Percentiles rank a stretch among this genome's conserved stretches.
These are phyloP conservation scores for Drosophila anomalata DNA, from an alignment of 2,888 invertebrate species.

Conservation along the genomic window DNA sequence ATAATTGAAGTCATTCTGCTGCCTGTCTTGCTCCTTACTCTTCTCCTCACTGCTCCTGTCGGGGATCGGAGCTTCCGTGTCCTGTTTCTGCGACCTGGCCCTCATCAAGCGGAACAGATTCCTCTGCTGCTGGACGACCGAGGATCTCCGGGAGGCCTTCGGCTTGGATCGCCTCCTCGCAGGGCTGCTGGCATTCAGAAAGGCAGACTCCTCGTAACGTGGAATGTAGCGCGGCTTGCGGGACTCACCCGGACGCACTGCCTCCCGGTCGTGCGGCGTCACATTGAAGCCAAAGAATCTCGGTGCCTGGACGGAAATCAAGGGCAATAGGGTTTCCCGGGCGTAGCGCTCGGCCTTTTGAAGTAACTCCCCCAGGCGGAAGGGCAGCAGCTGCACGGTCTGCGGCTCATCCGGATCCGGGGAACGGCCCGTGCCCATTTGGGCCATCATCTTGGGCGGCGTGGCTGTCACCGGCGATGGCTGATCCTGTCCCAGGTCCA, in stretches of 20 bases:
- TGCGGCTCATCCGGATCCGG: constrained; percentile 72
- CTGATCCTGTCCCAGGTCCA: constrained; percentile 48
- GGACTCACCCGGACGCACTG: constrained; percentile 44
- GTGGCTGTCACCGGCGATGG: not conserved
- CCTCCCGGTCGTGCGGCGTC: constrained; percentile 60
- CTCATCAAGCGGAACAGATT: constrained; percentile 81
- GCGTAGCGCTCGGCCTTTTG: constrained; percentile 93
- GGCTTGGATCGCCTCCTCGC: constrained; percentile 8
- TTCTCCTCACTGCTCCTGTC: not conserved
- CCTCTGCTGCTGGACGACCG: constrained; percentile 55
- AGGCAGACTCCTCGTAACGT: constrained; percentile 83
- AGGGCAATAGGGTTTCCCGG: constrained; percentile 89
- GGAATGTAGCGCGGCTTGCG: constrained; percentile 87
- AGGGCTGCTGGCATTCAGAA: constrained; percentile 49
- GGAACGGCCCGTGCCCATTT: constrained; percentile 37
- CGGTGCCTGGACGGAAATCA: constrained; percentile 92
- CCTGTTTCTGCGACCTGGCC: constrained; percentile 36
- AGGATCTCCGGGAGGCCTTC: constrained; percentile 42
- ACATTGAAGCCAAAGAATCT: constrained; percentile 87
- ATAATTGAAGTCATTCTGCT: constrained; percentile 67
- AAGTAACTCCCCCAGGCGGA: constrained; percentile 90
- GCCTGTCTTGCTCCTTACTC: not conserved
- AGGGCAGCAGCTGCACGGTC: constrained; percentile 92
- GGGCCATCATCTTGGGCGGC: constrained; percentile 59
- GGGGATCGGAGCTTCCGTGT: not conserved